Evolutionary conservation across 2,888 invertebrate species (phyloP).

Genomic region (Odontothrips loti): DNA sequence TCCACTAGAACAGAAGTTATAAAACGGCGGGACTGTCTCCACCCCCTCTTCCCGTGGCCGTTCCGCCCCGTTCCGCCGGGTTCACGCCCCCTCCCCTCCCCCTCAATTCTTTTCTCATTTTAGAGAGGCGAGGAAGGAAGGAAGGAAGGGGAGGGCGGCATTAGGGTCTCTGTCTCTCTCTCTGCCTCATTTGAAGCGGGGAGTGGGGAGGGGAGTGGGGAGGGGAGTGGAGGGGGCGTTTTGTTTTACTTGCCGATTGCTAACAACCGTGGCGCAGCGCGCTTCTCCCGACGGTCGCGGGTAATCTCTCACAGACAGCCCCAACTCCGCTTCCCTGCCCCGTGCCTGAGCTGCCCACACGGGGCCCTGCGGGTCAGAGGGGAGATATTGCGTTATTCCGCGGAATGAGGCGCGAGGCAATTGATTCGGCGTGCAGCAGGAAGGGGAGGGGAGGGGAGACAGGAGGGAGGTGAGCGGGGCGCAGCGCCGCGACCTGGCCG

Average conservation of each 20-base stretch:
- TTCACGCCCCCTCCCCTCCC: not conserved
- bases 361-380: too few relatives aligned
- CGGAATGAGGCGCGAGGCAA: too few relatives aligned
- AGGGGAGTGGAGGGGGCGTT: not conserved
- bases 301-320: too few relatives aligned
- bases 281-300: not conserved
- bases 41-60: not conserved
- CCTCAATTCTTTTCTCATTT: conserved; percentile 7
- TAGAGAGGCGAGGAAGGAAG: not conserved
- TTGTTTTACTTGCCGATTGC: not conserved
- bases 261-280: not conserved
- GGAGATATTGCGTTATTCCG: too few relatives aligned
- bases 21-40: not conserved
- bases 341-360: too few relatives aligned
- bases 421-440: too few relatives aligned
- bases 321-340: too few relatives aligned
- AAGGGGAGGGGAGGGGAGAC: too few relatives aligned
- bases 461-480: too few relatives aligned
- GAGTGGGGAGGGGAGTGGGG: not conserved
- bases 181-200: not conserved
- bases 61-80: not conserved
- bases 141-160: not conserved
- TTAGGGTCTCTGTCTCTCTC: not conserved
- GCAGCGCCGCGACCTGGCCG: too few relatives aligned
- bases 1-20: conserved; percentile 7